phyloP scores from a whole-genome alignment of 2,113 vertebrate species.

The Phylloscopus whistleri region DNA sequence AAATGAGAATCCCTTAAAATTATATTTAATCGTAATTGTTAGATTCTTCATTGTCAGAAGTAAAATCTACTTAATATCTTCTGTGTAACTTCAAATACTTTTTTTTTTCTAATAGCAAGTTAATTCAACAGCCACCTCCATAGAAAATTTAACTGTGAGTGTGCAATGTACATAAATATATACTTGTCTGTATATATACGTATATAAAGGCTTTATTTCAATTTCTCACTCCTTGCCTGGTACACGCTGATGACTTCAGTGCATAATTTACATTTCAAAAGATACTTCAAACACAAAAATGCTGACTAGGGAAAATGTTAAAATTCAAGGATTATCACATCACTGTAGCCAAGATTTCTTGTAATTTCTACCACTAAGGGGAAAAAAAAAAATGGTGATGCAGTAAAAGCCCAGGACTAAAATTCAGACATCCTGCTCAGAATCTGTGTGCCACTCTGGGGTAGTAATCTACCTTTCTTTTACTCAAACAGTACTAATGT shows the following conservation, averaged over 20 bases:
- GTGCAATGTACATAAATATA: background rate
- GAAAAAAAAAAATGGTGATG: background rate
- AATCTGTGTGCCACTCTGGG: background rate
- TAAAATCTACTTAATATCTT: background rate
- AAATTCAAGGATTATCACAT: background rate
- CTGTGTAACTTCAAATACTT: background rate
- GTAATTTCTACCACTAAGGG: background rate
- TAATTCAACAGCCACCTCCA: background rate
- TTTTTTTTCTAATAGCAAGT: background rate
- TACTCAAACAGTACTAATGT: background rate
- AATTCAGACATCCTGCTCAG: background rate
- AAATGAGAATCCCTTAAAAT: background rate
- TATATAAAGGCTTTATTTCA: background rate
- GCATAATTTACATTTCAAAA: conserved; percentile 17
- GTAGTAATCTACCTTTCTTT: background rate
- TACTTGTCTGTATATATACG: background rate
- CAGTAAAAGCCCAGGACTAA: background rate
- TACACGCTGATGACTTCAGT: background rate
- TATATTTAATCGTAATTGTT: background rate
- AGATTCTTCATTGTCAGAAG: background rate
- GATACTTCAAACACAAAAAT: background rate
- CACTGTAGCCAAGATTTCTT: background rate
- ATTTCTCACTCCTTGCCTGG: background rate
- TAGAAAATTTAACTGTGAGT: background rate
- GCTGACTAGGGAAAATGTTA: background rate